Evolutionary conservation across 2,797 vertebrate genomes (phyloP), one percentile per base, ranked within the genome.

Genomic region (Leptodactylus fallax): DNA sequence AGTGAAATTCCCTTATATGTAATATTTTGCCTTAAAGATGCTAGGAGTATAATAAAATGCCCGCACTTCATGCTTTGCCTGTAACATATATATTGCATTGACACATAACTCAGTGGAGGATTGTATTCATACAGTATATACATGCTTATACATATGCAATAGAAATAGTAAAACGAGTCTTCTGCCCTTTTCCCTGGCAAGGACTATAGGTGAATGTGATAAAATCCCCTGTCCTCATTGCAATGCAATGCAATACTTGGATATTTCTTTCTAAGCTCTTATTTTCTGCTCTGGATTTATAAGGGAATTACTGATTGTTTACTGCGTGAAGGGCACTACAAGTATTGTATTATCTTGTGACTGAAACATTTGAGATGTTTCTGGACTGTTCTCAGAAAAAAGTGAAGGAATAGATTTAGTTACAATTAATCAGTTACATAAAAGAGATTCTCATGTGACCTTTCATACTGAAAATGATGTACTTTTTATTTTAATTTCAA

Each of bases 261-360:
- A 25, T 67, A 67, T 67, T 27, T 25, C 12, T 67, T 25, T 67
- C 65, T 25, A 13, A 11, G 8, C 10, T 65, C n/a, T 65, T 21
- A 65, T 65, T n/a, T 23, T 23, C 61, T 23, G 61, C n/a, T 65
- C n/a, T 65, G 61, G n/a, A 65, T 65, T 65, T 65, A 65, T 65
- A 23, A 25, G 25, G 65, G 65, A 25, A 67, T 67, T 27, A 67
- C 23, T 67, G 25, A 67, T 25, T 25, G 23, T 67, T 67, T 67
- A 27, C 25, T 67, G 11, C 6, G 65, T 67, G 65, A 25, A 67
- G 23, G 65, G 25, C 12, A 67, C 23, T 13, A 67, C 23, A 3
- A 67, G 23, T 25, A 67, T 67, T 67, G 65, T 67, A 67, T 25
- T 14, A 67, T 27, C 25, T 67, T 67, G 65, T 67, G 25, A 67